Percentiles rank a stretch among this genome's conserved stretches.
These are phyloP conservation scores for Cyrtonyx montezumae DNA, from an alignment of 2,113 vertebrate genomes.

Conservation along the genomic window DNA sequence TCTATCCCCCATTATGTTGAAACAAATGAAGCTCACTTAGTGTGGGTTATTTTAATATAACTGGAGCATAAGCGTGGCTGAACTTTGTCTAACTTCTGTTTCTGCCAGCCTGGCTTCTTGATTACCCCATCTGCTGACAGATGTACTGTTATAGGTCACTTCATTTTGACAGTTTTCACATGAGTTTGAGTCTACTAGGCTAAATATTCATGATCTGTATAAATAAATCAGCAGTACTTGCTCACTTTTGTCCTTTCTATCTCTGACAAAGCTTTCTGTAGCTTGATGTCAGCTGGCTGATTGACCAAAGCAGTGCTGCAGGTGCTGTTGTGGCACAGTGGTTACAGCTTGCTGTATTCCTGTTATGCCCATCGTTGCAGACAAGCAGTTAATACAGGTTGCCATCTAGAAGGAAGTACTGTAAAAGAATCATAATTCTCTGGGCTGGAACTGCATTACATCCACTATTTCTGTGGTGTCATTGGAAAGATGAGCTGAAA, in stretches of 20 bases:
- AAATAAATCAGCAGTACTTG: not conserved
- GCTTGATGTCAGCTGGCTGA: not conserved
- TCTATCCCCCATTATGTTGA: not conserved
- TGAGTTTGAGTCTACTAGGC: not conserved
- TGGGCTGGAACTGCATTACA: not conserved
- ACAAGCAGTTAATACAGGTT: not conserved
- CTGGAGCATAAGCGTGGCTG: not conserved
- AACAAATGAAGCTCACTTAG: not conserved
- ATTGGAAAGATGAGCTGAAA: not conserved
- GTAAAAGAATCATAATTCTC: not conserved
- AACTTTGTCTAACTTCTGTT: not conserved
- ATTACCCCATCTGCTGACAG: not conserved
- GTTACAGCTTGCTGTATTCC: not conserved
- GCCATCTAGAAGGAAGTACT: not conserved
- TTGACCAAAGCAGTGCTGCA: not conserved
- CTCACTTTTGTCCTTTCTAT: not conserved
- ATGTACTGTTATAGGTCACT: not conserved
- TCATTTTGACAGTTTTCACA: not conserved
- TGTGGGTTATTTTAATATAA: not conserved
- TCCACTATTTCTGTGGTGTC: not conserved
- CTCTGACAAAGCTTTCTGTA: not conserved
- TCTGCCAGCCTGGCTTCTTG: not conserved
- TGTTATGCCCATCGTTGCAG: accelerated
- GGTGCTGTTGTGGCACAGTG: not conserved
- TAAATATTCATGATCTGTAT: not conserved